Base-by-base conservation (phyloP, 2,113 vertebrate genomes). In the Lepus europaeus region DNA sequence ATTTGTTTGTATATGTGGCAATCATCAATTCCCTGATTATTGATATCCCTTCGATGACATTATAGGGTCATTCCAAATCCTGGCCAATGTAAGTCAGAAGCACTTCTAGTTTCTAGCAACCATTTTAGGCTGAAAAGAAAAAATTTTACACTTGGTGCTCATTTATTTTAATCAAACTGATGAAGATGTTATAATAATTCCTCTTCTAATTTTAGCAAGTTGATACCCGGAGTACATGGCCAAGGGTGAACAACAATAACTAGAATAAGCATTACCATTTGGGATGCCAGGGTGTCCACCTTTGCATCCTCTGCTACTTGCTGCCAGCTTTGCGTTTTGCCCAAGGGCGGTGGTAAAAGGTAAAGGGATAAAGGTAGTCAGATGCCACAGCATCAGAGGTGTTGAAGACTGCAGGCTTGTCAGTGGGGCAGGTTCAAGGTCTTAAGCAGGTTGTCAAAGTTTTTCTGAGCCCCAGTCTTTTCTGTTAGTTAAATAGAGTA, bases 381-480 rank as follows among this genome's bases (percentile, higher is more conserved):
- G 33, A 2, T 9, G 53, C 25, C n/a, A 2, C 1, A 9, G 0
- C 3, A 1, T 25, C 3, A 45, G 51, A 11, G 9, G 12, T 56
- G 14, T 61, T 31, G 76, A 53, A 53, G 7, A 49, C 6, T 9
- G 0, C 0, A 7, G 16, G 8, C 3, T 29, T n/a, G 56, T 22
- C 9, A 81, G 31, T 29, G 25, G 22, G 0, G 20, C 13, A 36
- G 16, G n/a, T 29, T 88, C 33, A 80, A 80, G 31, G 25, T 72
- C 7, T 74, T n/a, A 17, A 68, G 17, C 9, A 31, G 39, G 13
- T 56, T 69, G 14, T 59, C 5, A 59, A 20, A 3, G 64, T 79
- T 64, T 94, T 49, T 76, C 39, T 61, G 31, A 88, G 19, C 20
- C 4, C 29, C 36, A 29, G 4, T 80, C 27, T 17, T 64, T 13